These are phyloP conservation scores for Brevimyrus niger DNA, from an alignment of 2,113 vertebrate species.

Conservation along the genomic window DNA sequence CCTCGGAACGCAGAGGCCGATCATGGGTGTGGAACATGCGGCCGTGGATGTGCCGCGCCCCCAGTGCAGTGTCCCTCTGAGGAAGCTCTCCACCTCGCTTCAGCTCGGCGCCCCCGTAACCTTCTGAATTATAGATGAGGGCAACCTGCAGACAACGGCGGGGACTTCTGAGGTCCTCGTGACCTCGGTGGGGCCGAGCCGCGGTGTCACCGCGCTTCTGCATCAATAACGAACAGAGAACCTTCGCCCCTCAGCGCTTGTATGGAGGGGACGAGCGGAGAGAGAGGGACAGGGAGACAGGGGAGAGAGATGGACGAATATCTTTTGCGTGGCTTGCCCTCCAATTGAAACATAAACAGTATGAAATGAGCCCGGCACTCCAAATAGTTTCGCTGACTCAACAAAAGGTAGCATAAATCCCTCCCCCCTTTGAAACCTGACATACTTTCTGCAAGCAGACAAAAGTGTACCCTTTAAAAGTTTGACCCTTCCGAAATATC, in stretches of 20 bases:
- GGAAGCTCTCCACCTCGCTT: background rate
- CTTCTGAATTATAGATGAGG: constrained; percentile 13
- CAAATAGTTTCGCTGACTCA: constrained; percentile 38
- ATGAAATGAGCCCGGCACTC: constrained; percentile 25
- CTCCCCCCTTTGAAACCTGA: constrained; percentile 37
- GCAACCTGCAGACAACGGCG: background rate
- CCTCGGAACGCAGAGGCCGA: too few relatives aligned
- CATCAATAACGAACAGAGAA: constrained; percentile 8
- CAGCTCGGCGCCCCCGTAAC: background rate
- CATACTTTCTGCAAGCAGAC: constrained; percentile 28
- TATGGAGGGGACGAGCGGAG: background rate
- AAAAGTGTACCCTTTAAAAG: constrained; percentile 20
- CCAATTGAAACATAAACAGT: constrained; percentile 42
- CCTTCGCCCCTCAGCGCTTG: constrained; percentile 11
- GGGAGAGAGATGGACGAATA: background rate
- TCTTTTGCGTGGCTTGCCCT: constrained; percentile 31
- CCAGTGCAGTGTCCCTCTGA: background rate
- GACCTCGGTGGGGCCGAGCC: background rate
- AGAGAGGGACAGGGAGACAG: background rate
- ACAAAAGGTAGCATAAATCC: constrained; percentile 40
- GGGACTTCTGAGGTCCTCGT: background rate
- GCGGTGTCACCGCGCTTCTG: background rate
- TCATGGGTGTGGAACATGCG: background rate
- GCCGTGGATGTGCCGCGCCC: background rate
- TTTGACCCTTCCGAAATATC: constrained; percentile 12